phyloP scores from a whole-genome alignment of 37 sponge, comb jelly and placozoan species.

The Geodia barretti region DNA sequence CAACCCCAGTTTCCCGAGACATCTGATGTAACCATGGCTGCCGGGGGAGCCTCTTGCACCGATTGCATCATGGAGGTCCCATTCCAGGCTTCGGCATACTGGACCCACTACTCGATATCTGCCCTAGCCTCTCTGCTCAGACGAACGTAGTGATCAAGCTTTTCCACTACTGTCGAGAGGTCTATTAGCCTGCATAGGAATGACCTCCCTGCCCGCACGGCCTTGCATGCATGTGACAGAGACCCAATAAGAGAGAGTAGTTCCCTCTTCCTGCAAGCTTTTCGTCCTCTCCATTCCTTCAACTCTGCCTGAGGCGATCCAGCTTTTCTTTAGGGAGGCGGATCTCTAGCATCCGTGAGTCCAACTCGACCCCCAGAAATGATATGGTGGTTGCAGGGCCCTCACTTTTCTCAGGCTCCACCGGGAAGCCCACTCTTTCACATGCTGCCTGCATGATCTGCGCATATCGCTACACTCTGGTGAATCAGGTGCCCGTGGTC shows the following conservation, averaged over 20 bases:
- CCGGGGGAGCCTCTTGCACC: background rate
- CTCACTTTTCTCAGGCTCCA: constrained; percentile 14
- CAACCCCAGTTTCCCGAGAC: constrained; percentile 49
- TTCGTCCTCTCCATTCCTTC: constrained; percentile 1
- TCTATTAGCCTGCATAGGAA: constrained; percentile 45
- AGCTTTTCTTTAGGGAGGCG: constrained; percentile 40
- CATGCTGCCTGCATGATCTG: background rate
- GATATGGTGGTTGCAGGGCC: constrained; percentile 9
- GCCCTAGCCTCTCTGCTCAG: constrained; percentile 7
- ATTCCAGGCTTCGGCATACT: constrained; percentile 3
- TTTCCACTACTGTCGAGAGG: background rate
- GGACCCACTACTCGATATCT: constrained; percentile 34
- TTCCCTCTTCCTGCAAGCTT: constrained; percentile 27
- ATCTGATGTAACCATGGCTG: constrained; percentile 10
- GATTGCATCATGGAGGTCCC: constrained; percentile 6
- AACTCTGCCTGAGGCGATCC: background rate
- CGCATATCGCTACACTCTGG: too few species aligned
- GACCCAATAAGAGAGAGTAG: constrained; percentile 28
- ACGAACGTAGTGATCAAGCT: constrained; percentile 4
- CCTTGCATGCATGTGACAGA: constrained; percentile 24
- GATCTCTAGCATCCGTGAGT: constrained; percentile 1
- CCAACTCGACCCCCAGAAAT: constrained; percentile 20
- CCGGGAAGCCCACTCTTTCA: background rate
- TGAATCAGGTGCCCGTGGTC: too few species aligned
- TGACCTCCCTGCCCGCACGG: constrained; percentile 5